Conservation (phyloP, 2,113 vertebrate species). For the Sturnira hondurensis region DNA sequence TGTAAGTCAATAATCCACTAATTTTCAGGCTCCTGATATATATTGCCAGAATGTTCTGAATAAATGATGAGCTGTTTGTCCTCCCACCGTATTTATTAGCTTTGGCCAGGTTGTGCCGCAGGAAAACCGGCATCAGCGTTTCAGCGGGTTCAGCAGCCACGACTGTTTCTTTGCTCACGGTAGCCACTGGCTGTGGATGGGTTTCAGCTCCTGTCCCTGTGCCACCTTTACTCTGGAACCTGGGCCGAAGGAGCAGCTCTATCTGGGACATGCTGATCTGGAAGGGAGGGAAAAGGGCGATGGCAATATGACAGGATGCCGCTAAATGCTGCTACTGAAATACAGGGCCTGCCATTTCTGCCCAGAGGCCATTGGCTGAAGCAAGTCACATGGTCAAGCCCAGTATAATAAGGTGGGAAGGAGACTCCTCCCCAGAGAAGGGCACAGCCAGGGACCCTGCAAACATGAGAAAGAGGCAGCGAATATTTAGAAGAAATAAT, state of each 20-base stretch:
- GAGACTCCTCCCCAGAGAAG: background rate
- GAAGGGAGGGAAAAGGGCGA: background rate
- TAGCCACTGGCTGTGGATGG: background rate
- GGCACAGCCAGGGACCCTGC: accelerated
- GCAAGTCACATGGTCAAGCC: background rate
- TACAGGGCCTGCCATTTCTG: background rate
- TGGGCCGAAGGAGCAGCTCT: background rate
- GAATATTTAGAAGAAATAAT: background rate
- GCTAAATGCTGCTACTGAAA: background rate
- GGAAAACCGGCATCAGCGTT: background rate
- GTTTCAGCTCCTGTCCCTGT: background rate
- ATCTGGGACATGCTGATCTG: background rate
- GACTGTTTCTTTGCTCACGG: background rate
- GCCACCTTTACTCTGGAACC: background rate
- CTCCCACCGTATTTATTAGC: background rate
- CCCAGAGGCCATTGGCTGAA: background rate
- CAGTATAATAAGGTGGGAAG: background rate
- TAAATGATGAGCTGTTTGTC: background rate
- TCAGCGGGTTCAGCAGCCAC: background rate
- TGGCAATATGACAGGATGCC: too few species aligned
- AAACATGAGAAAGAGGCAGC: background rate
- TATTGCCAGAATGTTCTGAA: background rate
- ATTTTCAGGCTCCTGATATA: background rate
- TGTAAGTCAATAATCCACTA: background rate
- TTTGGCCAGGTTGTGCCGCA: background rate